Conservation (phyloP, 37 sponge, comb jelly and placozoan genomes). For the Aphrocallistes beatrix region DNA sequence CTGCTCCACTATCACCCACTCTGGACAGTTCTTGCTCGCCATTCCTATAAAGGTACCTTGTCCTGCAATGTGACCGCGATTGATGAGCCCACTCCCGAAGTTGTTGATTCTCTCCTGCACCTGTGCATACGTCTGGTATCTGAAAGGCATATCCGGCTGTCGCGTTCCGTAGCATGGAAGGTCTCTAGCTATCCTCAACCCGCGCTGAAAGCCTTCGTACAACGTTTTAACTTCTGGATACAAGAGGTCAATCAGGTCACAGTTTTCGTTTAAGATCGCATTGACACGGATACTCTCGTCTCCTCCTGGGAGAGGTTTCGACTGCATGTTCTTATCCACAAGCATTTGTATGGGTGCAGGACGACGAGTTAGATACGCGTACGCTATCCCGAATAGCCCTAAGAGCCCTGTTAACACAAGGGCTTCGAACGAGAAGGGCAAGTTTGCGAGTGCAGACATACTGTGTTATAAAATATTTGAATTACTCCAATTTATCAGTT, state of each 20-base stretch:
- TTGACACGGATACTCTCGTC: background rate
- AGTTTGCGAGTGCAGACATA: background rate
- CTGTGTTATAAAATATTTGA: background rate
- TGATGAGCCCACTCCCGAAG: conserved; percentile 69
- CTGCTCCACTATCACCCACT: conserved; percentile 77
- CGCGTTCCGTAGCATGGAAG: background rate
- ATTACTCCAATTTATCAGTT: no score
- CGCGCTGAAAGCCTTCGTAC: conserved; percentile 64
- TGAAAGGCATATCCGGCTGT: background rate
- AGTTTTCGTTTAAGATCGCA: background rate
- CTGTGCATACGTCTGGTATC: conserved; percentile 20
- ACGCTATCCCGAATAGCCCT: background rate
- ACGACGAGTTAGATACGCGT: background rate
- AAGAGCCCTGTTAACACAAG: background rate
- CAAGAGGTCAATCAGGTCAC: background rate
- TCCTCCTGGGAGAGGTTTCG: conserved; percentile 11
- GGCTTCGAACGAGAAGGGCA: background rate
- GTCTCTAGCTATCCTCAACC: conserved; percentile 46
- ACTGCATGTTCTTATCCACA: background rate
- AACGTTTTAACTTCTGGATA: conserved; percentile 63
- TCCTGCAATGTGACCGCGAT: conserved; percentile 47
- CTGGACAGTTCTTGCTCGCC: conserved; percentile 45
- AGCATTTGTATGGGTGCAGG: background rate
- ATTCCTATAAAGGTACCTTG: conserved; percentile 77
- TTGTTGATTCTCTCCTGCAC: conserved; percentile 44